Percentiles rank a stretch among this genome's conserved stretches.
Conservation (phyloP, 2,888 invertebrate genomes). For the Cataglyphis altisquamis region DNA sequence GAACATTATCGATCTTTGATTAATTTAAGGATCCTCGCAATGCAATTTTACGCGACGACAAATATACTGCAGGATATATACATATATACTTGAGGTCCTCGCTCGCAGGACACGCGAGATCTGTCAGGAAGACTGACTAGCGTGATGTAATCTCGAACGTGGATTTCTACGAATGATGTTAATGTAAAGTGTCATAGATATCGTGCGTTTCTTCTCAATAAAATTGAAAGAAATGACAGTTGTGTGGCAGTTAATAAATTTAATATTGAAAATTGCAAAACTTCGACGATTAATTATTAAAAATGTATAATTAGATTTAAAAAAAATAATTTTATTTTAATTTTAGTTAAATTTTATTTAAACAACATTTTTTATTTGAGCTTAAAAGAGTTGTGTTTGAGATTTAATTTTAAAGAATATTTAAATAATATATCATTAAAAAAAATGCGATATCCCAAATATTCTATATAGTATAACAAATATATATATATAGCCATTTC, state of each 20-base stretch:
- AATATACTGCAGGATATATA: background rate
- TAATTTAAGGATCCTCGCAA: constrained; percentile 21
- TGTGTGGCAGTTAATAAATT: background rate
- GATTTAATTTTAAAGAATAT: background rate
- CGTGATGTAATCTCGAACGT: constrained; percentile 54
- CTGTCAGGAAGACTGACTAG: constrained; percentile 73
- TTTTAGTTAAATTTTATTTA: background rate
- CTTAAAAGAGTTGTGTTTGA: background rate
- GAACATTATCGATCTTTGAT: constrained; percentile 16
- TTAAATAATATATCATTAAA: background rate
- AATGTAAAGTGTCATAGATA: background rate
- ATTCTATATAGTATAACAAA: constrained; percentile 38
- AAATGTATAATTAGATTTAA: background rate
- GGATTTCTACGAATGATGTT: background rate
- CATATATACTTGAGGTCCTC: background rate
- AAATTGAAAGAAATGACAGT: background rate
- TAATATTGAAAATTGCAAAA: background rate
- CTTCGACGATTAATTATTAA: background rate
- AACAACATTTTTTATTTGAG: background rate
- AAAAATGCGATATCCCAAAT: background rate
- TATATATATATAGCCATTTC: constrained; percentile 68
- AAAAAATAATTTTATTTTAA: background rate
- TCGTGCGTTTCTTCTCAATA: background rate
- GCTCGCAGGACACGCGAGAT: constrained; percentile 59
- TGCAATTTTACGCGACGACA: constrained; percentile 17